Evolutionary conservation across 2,113 vertebrate genomes (phyloP).

Genomic region (Porphyrio hochstetteri): DNA sequence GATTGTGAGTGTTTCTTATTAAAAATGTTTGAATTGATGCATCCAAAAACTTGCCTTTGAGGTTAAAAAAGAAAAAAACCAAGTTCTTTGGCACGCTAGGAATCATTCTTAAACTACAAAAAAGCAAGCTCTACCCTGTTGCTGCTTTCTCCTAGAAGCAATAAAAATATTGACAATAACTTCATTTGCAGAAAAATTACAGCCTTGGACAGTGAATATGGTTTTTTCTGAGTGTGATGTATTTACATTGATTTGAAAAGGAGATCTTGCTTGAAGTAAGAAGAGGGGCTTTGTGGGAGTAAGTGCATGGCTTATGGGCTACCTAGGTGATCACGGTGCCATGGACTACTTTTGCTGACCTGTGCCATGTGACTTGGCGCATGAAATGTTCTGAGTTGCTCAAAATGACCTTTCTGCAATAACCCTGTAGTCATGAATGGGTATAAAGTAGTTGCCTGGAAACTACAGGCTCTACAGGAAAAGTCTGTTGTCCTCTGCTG

Average conservation of each 20-base stretch:
- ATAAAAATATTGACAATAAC: background rate
- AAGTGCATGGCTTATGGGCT: background rate
- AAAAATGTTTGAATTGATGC: background rate
- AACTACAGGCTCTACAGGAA: background rate
- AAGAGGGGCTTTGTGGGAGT: background rate
- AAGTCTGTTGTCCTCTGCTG: background rate
- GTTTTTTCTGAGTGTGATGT: background rate
- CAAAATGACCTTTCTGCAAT: background rate
- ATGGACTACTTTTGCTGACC: background rate
- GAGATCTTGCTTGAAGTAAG: background rate
- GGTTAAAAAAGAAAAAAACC: background rate
- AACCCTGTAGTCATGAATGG: background rate
- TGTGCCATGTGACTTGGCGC: background rate
- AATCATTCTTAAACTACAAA: background rate
- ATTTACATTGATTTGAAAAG: background rate
- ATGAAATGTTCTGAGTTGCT: background rate
- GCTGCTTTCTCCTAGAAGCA: background rate
- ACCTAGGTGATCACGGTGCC: background rate
- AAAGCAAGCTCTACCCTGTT: background rate
- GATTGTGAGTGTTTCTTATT: background rate
- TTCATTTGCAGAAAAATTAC: background rate
- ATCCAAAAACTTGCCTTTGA: background rate
- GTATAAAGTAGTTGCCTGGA: background rate
- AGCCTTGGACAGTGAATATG: background rate
- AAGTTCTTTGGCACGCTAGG: background rate